These are phyloP conservation scores for Daboia siamensis DNA, from an alignment of 2,113 vertebrate genomes.

Conservation along the genomic window DNA sequence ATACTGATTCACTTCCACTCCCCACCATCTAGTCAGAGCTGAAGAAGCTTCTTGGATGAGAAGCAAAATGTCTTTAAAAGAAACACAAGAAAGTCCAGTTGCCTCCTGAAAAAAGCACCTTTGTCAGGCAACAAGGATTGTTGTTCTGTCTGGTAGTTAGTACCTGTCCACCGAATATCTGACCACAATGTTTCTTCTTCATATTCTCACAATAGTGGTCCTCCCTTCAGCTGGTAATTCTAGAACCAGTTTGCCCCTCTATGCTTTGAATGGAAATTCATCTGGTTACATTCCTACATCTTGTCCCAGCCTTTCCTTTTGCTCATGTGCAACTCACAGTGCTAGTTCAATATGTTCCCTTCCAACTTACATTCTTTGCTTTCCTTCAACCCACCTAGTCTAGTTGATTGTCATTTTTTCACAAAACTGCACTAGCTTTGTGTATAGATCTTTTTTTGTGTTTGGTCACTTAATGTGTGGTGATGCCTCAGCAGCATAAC, in stretches of 20 bases:
- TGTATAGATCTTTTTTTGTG: too few species aligned
- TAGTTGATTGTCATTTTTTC: too few species aligned
- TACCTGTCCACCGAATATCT: neutral
- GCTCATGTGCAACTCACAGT: neutral
- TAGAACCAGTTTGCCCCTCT: neutral
- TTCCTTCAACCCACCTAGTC: too few species aligned
- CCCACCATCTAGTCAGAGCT: too few species aligned
- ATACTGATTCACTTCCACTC: neutral
- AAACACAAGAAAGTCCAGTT: too few species aligned
- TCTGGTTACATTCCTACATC: neutral
- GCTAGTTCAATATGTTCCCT: neutral
- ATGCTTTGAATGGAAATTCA: neutral
- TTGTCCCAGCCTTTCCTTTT: neutral
- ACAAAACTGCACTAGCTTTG: too few species aligned
- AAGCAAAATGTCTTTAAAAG: too few species aligned
- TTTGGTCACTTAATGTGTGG: too few species aligned
- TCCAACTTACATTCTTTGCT: neutral
- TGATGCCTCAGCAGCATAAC: too few species aligned
- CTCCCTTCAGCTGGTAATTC: neutral
- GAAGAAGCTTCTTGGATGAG: too few species aligned
- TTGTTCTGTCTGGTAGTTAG: neutral
- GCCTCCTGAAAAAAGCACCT: too few species aligned
- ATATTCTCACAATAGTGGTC: neutral
- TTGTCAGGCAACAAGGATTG: neutral
- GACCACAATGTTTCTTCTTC: neutral